These are phyloP conservation scores for Calonectris borealis DNA, from an alignment of 2,113 vertebrate genomes.

Conservation along the genomic window DNA sequence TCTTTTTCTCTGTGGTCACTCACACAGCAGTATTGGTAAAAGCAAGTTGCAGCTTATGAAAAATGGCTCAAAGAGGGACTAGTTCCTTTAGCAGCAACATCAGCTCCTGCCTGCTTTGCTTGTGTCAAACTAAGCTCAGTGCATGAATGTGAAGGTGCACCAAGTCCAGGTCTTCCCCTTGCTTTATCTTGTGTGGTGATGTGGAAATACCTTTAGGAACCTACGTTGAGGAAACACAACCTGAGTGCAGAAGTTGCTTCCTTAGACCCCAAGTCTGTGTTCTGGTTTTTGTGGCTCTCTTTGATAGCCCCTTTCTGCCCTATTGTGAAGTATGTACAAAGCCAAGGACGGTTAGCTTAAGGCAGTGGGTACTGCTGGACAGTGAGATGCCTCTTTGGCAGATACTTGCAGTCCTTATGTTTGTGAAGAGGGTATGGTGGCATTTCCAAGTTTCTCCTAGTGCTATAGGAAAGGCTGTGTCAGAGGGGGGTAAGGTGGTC, in stretches of 20 bases:
- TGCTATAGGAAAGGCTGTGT: background rate
- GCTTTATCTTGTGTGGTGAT: background rate
- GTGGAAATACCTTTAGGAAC: background rate
- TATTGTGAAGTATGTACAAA: background rate
- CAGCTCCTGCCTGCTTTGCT: background rate
- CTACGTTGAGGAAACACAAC: fast-evolving
- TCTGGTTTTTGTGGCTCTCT: background rate
- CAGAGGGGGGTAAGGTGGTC: background rate
- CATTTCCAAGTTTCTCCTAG: background rate
- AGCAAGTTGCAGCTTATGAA: background rate
- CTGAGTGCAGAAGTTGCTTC: background rate
- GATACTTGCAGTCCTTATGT: background rate
- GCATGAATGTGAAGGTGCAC: background rate
- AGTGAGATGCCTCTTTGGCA: background rate
- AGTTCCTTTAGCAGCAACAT: background rate
- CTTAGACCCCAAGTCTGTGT: background rate
- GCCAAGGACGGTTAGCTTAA: background rate
- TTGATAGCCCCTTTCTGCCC: background rate
- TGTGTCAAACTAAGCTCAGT: background rate
- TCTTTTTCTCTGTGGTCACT: background rate
- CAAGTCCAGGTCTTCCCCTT: background rate
- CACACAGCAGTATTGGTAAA: background rate
- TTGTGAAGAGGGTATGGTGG: background rate
- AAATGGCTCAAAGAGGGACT: background rate
- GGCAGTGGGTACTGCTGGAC: background rate